Evolutionary conservation across 35 echinoderm and acorn worm genomes (phyloP).

Genomic region (Ophiothrix spiculata): DNA sequence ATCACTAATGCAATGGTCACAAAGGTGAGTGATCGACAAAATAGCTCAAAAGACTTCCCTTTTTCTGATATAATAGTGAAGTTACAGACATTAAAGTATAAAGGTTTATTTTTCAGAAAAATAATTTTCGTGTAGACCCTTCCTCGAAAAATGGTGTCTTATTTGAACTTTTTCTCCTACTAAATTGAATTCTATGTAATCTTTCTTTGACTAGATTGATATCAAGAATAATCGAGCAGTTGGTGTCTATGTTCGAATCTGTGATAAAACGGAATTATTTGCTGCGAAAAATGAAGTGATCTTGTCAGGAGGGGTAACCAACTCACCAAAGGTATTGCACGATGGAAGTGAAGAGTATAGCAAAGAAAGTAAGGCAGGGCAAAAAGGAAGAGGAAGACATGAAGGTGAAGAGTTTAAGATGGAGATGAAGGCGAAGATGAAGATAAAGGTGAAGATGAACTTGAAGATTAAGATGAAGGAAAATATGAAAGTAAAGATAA

Average conservation of each 20-base stretch:
- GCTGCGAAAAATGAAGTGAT: not conserved
- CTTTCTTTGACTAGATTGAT: not conserved
- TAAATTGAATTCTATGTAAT: too few relatives aligned
- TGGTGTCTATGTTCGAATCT: not conserved
- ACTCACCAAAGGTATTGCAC: not conserved
- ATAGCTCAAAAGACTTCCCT: too few relatives aligned
- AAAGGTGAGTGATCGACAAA: not conserved
- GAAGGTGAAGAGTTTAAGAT: too few relatives aligned
- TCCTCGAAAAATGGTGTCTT: not conserved
- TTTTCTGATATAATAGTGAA: not conserved
- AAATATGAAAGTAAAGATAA: too few relatives aligned
- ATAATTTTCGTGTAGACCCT: not conserved
- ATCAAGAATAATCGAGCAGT: not conserved
- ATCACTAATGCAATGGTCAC: not conserved
- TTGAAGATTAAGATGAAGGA: too few relatives aligned
- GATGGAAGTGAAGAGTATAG: too few relatives aligned
- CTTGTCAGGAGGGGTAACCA: too few relatives aligned
- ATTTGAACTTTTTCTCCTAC: not conserved
- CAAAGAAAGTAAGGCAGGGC: too few relatives aligned
- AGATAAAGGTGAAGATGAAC: too few relatives aligned
- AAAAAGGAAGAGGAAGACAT: too few relatives aligned
- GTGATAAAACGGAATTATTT: not conserved
- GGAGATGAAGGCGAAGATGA: too few relatives aligned
- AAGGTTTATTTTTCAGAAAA: not conserved
- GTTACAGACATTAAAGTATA: not conserved